Evolutionary conservation across 2,113 vertebrate species (phyloP), one percentile per base, ranked within the genome.

Genomic region (Saccopteryx bilineata): DNA sequence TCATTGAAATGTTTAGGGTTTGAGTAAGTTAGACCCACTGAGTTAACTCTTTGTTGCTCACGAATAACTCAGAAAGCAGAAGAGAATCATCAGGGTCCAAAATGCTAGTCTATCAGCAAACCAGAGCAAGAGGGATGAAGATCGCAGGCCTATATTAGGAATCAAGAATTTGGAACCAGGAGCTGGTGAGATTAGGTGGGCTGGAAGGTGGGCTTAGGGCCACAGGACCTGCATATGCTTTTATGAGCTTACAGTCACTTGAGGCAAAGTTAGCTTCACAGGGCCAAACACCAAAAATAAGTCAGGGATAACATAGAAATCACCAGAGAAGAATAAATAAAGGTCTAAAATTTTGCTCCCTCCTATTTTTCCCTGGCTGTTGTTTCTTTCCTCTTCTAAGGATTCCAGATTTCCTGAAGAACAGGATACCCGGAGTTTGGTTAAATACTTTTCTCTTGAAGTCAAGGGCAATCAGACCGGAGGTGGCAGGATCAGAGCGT

Each of bases 321-420:
- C n/a, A 82, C n/a, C 28, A 93, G 60, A 68, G 83, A 82, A 79
- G 33, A 69, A 48, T 54, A 93, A 83, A 18, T 18, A 58, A 78
- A 60, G 7, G 46, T 60, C n/a, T 90, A 65, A 63, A 66, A 24
- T 46, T 72, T 60, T 48, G 3, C 6, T 74, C 7, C 31, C 10
- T 81, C 12, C 7, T 85, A 2, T 68, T 95, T 94, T 54, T n/a
- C 2, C 26, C 39, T 60, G 5, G 7, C 9, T 78, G 17, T 94
- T 92, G n/a, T 19, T 84, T 92, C 33, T 68, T 79, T 90, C 5
- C 21, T 48, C 19, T 71, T 75, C 26, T 52, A 0, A 4, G 48
- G 15, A 56, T 68, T 84, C 83, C 15, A 82, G 33, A 28, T 72
- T n/a, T 28, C 5, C 8, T 7, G n/a, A 9, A 79, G 18, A 52